phyloP scores from a whole-genome alignment of 2,797 vertebrate species.

The Myotis vivesi region DNA sequence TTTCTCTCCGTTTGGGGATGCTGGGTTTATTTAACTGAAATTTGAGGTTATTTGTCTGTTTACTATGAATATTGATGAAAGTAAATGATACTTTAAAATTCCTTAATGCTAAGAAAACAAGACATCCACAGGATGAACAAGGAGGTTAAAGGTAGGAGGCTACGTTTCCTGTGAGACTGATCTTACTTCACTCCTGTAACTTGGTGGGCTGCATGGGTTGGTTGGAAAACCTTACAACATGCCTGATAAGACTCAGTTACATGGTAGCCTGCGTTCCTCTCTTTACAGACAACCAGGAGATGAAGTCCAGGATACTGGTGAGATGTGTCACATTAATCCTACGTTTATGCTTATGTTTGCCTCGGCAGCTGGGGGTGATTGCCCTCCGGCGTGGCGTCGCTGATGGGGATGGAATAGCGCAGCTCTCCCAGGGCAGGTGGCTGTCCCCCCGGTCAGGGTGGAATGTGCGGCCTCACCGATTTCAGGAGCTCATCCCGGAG shows the following conservation, averaged over 20 bases:
- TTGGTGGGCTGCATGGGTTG: background rate
- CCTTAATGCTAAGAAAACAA: slow-evolving; percentile 81
- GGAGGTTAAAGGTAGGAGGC: slow-evolving; percentile 90
- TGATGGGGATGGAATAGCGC: background rate
- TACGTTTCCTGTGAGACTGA: background rate
- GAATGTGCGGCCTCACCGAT: background rate
- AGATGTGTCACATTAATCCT: slow-evolving; percentile 65
- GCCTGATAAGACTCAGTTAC: background rate
- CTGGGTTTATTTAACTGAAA: slow-evolving; percentile 34
- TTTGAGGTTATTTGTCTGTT: background rate
- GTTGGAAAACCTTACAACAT: background rate
- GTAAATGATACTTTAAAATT: slow-evolving; percentile 73
- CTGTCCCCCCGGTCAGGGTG: background rate
- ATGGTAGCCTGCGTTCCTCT: slow-evolving; percentile 49
- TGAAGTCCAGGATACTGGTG: slow-evolving; percentile 97
- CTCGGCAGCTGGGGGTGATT: background rate
- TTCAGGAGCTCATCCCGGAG: background rate
- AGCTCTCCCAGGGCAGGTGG: background rate
- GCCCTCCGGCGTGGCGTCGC: background rate
- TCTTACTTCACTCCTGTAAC: background rate
- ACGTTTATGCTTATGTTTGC: background rate
- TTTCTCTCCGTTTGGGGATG: background rate
- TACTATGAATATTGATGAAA: background rate
- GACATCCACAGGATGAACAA: slow-evolving; percentile 94
- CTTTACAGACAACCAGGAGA: slow-evolving; percentile 90